Percentiles rank a stretch among this genome's conserved stretches.
Conservation (phyloP, 2,797 vertebrate species). For the Alauda arvensis region DNA sequence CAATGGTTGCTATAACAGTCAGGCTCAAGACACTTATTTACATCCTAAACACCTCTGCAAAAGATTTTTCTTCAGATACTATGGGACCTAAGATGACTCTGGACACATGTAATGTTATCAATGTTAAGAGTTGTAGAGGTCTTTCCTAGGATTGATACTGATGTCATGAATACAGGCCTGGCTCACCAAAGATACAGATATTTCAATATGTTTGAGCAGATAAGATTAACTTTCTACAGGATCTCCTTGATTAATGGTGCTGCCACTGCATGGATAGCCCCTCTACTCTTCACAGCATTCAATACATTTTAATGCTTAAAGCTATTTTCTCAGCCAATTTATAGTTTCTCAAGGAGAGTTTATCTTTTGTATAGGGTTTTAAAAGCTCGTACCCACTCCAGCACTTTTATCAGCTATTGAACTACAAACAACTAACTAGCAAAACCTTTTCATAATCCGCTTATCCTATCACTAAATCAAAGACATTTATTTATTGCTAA, state of each 20-base stretch:
- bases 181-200: background rate
- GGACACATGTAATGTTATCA: background rate
- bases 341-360: background rate
- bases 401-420: background rate
- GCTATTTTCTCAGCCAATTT: background rate
- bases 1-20: background rate
- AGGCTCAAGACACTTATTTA: background rate
- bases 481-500: constrained; percentile 16
- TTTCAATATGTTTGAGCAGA: background rate
- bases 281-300: background rate
- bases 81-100: background rate
- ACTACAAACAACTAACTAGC: background rate
- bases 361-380: background rate
- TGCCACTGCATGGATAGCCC: background rate
- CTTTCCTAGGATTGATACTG: background rate
- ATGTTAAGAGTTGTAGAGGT: background rate
- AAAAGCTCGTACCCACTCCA: background rate
- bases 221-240: background rate
- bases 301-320: background rate
- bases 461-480: background rate
- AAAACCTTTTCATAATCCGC: background rate
- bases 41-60: background rate
- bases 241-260: background rate
- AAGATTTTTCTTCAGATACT: background rate
- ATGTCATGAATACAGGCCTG: background rate